These are phyloP conservation scores for Montipora cactus DNA, from an alignment of 64 coral and sea anemone genomes.

Conservation along the genomic window DNA sequence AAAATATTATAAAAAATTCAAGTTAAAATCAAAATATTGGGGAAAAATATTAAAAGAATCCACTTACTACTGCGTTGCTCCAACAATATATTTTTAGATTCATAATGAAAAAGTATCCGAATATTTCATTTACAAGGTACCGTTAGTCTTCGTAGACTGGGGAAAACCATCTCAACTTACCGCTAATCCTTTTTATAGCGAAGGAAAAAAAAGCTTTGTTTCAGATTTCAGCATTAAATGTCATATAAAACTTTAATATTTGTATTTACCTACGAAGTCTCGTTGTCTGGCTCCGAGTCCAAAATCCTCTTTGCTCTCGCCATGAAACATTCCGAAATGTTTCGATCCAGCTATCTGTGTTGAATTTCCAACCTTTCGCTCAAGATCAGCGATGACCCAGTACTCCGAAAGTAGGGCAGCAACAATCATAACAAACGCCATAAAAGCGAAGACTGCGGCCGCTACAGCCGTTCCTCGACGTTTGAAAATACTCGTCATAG, in stretches of 20 bases:
- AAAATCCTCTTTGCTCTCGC: neutral
- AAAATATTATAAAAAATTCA: too few relatives aligned
- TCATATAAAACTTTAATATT: neutral
- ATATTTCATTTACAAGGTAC: too few relatives aligned
- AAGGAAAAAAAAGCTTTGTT: too few relatives aligned
- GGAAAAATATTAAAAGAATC: too few relatives aligned
- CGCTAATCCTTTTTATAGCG: too few relatives aligned
- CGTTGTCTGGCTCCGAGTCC: constrained; percentile 64
- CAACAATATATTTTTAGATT: too few relatives aligned
- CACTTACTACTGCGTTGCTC: too few relatives aligned
- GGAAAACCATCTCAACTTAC: too few relatives aligned
- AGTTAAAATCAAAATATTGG: too few relatives aligned
- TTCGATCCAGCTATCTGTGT: constrained; percentile 56
- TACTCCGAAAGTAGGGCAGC: constrained; percentile 57
- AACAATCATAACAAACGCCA: constrained; percentile 55
- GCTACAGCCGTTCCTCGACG: constrained; percentile 40
- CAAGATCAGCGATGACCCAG: constrained; percentile 53
- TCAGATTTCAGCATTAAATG: too few relatives aligned
- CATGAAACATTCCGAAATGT: constrained; percentile 62
- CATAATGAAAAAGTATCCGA: too few relatives aligned
- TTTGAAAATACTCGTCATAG: constrained; percentile 70
- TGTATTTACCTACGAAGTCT: constrained; percentile 47
- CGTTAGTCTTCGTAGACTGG: too few relatives aligned
- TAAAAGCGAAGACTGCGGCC: constrained; percentile 44
- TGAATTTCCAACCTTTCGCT: neutral